Evolutionary conservation across 2,113 vertebrate genomes (phyloP).

Genomic region (Rutilus rutilus): DNA sequence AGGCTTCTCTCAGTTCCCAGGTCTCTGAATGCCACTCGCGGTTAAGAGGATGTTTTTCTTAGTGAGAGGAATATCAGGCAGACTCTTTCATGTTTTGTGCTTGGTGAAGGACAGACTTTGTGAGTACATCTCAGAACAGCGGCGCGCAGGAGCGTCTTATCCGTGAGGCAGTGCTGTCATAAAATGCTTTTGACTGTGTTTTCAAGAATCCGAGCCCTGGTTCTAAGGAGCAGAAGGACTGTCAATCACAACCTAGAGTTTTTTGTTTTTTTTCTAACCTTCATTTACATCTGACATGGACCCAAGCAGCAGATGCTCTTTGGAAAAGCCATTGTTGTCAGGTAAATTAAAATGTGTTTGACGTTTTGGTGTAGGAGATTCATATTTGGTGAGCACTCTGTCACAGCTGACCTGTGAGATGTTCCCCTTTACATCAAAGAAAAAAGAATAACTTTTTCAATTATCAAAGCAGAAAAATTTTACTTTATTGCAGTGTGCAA

Average conservation of each 20-base stretch:
- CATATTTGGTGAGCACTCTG: not conserved
- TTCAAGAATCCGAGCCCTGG: slow-evolving; percentile 13
- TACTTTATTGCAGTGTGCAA: not conserved
- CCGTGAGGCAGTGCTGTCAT: slow-evolving; percentile 26
- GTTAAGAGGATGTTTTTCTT: slow-evolving; percentile 46
- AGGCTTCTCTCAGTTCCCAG: slow-evolving; percentile 32
- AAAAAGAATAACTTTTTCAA: not conserved
- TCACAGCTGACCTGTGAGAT: slow-evolving; percentile 1
- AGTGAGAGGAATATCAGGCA: slow-evolving; percentile 42
- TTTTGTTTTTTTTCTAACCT: not conserved
- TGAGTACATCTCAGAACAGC: slow-evolving; percentile 43
- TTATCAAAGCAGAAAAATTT: not conserved
- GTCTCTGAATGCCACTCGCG: slow-evolving; percentile 36
- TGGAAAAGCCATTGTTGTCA: slow-evolving; percentile 12
- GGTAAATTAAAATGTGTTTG: not conserved
- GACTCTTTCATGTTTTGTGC: slow-evolving; percentile 39
- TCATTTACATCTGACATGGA: slow-evolving; percentile 34
- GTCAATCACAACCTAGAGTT: slow-evolving; percentile 17
- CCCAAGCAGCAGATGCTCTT: not conserved
- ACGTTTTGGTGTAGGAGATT: not conserved
- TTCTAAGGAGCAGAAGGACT: slow-evolving; percentile 22
- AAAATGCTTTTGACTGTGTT: slow-evolving; percentile 37
- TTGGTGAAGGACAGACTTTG: slow-evolving; percentile 37
- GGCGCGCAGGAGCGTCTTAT: slow-evolving; percentile 22
- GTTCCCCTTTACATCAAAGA: not conserved